phyloP scores from a whole-genome alignment of 2,888 invertebrate genomes.

The Catocala fraxini region DNA sequence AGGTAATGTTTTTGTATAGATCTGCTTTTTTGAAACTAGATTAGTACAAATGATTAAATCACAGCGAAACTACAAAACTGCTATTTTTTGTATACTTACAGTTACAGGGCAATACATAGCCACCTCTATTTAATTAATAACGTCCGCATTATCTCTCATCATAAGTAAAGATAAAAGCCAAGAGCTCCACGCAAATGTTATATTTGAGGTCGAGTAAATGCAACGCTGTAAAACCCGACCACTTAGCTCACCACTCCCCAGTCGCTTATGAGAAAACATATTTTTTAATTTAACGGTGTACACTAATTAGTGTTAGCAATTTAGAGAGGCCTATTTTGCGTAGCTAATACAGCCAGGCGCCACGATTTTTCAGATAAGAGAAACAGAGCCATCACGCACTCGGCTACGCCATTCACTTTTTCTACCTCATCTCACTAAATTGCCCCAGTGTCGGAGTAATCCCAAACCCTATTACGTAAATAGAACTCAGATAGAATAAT shows the following conservation, averaged over 20 bases:
- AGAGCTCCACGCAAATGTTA: not conserved
- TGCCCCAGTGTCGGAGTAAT: conserved; percentile 34
- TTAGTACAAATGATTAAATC: too few relatives aligned
- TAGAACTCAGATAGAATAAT: conserved; percentile 50
- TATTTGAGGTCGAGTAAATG: not conserved
- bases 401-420: conserved; percentile 11
- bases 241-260: conserved; percentile 18
- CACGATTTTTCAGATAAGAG: conserved; percentile 32
- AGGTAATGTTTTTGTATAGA: too few relatives aligned
- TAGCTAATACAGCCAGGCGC: conserved; percentile 6
- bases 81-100: too few relatives aligned
- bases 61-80: too few relatives aligned
- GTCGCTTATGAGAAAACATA: conserved; percentile 14
- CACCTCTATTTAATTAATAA: too few relatives aligned
- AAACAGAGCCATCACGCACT: conserved; percentile 12
- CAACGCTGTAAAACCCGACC: not conserved
- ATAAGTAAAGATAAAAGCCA: not conserved
- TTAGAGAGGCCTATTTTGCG: conserved; percentile 22
- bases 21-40: too few relatives aligned
- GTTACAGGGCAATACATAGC: too few relatives aligned
- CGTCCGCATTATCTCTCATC: not conserved
- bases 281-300: conserved; percentile 17
- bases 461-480: conserved; percentile 46
- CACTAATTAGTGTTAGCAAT: conserved; percentile 38
- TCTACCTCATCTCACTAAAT: conserved; percentile 26